Evolutionary conservation across 2,888 invertebrate species (phyloP).

Genomic region (Marasmarcha lunaedactyla): DNA sequence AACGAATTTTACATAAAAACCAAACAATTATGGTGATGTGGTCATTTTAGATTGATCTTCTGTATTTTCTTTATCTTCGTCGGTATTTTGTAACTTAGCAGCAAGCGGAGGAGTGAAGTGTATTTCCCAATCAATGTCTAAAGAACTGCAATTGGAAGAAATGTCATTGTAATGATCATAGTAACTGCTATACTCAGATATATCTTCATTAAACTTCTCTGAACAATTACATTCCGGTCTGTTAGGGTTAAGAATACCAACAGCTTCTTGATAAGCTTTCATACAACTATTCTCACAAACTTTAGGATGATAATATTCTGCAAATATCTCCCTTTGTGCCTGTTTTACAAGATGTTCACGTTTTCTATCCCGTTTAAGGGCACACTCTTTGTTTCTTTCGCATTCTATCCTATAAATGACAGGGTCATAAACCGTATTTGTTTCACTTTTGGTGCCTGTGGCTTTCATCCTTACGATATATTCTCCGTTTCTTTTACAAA

Average conservation of each 20-base stretch:
- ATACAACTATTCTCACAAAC: conserved; percentile 35
- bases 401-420: conserved; percentile 38
- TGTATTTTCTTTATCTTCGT: too few relatives aligned
- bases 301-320: conserved; percentile 35
- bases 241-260: conserved; percentile 26
- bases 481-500: conserved; percentile 41
- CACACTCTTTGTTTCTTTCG: conserved; percentile 29
- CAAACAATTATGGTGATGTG: too few relatives aligned
- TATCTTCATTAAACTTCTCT: conserved; percentile 13
- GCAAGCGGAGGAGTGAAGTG: conserved; percentile 45
- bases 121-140: conserved; percentile 52
- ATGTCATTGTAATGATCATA: conserved; percentile 5
- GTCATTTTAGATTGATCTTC: too few relatives aligned
- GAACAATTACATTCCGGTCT: conserved; percentile 21
- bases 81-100: too few relatives aligned
- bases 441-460: conserved; percentile 18
- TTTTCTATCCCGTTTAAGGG: conserved; percentile 25
- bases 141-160: conserved; percentile 35
- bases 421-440: conserved; percentile 25
- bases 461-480: conserved; percentile 45
- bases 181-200: conserved; percentile 6
- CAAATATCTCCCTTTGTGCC: conserved; percentile 27
- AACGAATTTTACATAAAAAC: neutral
- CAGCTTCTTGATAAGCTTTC: conserved; percentile 33
- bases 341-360: conserved; percentile 24